A percentile compares a stretch with the other conserved stretches of the same genome.
phyloP scores from a whole-genome alignment of 2,888 invertebrate genomes.

The Pachliopta kotzebuea region DNA sequence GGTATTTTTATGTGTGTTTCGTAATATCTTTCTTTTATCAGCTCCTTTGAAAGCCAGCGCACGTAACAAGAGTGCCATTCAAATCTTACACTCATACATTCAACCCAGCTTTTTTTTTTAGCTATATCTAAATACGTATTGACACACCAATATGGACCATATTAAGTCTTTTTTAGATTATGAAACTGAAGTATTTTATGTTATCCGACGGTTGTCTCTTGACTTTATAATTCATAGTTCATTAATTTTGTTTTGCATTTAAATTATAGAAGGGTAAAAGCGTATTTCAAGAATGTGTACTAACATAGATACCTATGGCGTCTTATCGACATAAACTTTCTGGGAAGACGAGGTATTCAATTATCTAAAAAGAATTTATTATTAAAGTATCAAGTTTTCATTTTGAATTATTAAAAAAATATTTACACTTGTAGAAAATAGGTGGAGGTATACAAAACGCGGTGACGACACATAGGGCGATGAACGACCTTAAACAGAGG shows the following conservation, averaged over 20 bases:
- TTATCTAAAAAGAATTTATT: too few species aligned
- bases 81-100: neutral
- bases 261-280: too few species aligned
- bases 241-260: too few species aligned
- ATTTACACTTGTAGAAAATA: conserved; percentile 7
- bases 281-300: too few species aligned
- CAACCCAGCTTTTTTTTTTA: too few species aligned
- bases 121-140: neutral
- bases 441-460: neutral
- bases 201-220: too few species aligned
- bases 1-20: conserved; percentile 25
- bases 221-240: too few species aligned
- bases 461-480: conserved; percentile 43
- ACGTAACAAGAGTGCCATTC: neutral
- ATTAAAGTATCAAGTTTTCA: too few species aligned
- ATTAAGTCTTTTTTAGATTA: neutral
- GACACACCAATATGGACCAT: neutral
- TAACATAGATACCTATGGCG: too few species aligned
- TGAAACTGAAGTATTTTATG: too few species aligned
- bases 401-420: neutral
- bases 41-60: conserved; percentile 5
- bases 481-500: conserved; percentile 69
- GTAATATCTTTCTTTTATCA: conserved; percentile 9
- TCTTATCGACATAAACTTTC: too few species aligned
- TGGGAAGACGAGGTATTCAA: too few species aligned